phyloP scores from a whole-genome alignment of 2,888 invertebrate species.

The Aromia moschata region DNA sequence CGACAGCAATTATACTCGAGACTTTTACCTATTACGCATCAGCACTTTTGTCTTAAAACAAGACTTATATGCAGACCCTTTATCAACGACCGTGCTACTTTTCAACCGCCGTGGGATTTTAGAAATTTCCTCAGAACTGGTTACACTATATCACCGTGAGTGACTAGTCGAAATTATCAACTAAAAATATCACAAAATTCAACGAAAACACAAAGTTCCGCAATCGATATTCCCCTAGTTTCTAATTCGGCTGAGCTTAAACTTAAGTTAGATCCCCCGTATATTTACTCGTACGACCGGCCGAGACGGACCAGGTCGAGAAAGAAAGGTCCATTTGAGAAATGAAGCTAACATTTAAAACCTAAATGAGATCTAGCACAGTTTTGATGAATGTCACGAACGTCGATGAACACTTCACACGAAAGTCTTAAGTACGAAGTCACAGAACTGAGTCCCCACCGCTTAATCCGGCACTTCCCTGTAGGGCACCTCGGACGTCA shows the following conservation, averaged over 20 bases:
- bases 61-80: too few relatives aligned
- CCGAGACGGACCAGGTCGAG: conserved; percentile 3
- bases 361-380: conserved; percentile 41
- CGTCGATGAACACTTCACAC: conserved; percentile 16
- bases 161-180: conserved; percentile 39
- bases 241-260: neutral
- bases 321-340: conserved; percentile 19
- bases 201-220: neutral
- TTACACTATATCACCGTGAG: conserved; percentile 26
- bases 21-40: too few relatives aligned
- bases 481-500: conserved; percentile 96
- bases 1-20: too few relatives aligned
- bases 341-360: conserved; percentile 36
- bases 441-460: conserved; percentile 10
- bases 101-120: conserved; percentile 3
- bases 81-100: neutral
- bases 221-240: conserved; percentile 3
- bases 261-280: neutral
- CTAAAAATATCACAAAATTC: conserved; percentile 38
- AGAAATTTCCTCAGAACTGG: conserved; percentile 3
- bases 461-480: conserved; percentile 72
- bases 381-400: conserved; percentile 26
- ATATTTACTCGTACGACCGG: conserved; percentile 10
- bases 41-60: too few relatives aligned
- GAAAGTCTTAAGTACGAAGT: conserved; percentile 22